Evolutionary conservation across 1,140 invertebrate species (phyloP).

Genomic region (Gonioctena quinquepunctata): DNA sequence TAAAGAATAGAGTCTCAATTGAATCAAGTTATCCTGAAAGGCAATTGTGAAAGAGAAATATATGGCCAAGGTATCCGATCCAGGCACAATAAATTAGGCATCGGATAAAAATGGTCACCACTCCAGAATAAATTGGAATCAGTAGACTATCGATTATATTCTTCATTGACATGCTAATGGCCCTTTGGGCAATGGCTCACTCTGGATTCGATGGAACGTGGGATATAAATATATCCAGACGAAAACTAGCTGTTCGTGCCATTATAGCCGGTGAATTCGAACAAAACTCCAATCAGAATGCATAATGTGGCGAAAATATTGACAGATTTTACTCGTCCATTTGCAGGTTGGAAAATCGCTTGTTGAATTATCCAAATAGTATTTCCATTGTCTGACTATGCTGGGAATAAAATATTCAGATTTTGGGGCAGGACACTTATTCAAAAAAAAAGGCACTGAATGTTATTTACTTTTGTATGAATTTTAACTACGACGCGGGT

Average conservation of each 20-base stretch:
- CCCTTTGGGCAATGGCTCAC: neutral
- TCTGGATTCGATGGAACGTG: neutral
- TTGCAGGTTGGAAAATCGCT: too few species aligned
- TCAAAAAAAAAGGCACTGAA: too few species aligned
- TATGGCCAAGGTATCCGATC: constrained; percentile 11
- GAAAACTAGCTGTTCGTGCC: neutral
- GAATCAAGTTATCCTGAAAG: constrained; percentile 1
- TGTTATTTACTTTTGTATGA: too few species aligned
- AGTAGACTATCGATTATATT: constrained; percentile 7
- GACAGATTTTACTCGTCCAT: too few species aligned
- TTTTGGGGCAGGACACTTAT: too few species aligned
- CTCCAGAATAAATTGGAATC: constrained; percentile 9
- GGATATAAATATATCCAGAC: neutral
- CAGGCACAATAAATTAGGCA: constrained; percentile 8
- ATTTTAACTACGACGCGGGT: too few species aligned
- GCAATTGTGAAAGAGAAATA: constrained; percentile 14
- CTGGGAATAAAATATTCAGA: too few species aligned
- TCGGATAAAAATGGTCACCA: constrained; percentile 5
- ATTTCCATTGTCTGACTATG: too few species aligned
- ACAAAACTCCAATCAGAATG: too few species aligned
- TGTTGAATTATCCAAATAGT: too few species aligned
- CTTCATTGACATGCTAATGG: constrained; percentile 12
- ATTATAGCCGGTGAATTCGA: too few species aligned
- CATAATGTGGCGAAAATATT: too few species aligned
- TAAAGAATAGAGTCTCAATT: constrained; percentile 15